Evolutionary conservation across 2,113 vertebrate genomes (phyloP).

Genomic region (Rafetus swinhoei): DNA sequence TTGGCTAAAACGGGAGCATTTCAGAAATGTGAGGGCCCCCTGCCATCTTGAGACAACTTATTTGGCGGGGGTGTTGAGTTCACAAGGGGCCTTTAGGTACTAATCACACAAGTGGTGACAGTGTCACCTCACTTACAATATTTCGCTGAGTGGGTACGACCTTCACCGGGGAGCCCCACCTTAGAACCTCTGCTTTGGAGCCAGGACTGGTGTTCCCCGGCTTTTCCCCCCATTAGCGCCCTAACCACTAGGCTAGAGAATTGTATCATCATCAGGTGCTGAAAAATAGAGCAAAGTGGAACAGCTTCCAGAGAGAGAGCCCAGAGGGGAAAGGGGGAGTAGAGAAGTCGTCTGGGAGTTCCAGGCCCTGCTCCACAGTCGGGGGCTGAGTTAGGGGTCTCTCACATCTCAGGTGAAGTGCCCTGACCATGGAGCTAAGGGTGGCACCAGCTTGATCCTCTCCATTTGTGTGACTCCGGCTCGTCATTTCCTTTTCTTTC

Average conservation of each 20-base stretch:
- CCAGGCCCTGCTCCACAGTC: neutral
- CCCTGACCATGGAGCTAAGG: neutral
- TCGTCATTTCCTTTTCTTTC: neutral
- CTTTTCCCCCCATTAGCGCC: neutral
- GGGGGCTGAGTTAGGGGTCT: neutral
- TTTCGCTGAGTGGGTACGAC: neutral
- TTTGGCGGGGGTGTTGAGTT: neutral
- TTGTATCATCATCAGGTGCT: no score
- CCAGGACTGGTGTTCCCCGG: neutral
- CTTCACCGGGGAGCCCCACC: neutral
- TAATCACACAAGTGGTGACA: neutral
- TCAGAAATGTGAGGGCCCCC: neutral
- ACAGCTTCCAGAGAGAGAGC: neutral
- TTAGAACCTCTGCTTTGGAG: neutral
- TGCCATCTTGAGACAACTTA: neutral
- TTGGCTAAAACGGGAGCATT: neutral
- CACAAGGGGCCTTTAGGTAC: neutral
- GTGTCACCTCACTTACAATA: neutral
- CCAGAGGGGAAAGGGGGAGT: fast-evolving
- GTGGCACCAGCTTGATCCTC: neutral
- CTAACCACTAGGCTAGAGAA: neutral
- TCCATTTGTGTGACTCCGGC: neutral
- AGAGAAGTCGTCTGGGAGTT: neutral
- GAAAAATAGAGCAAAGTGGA: no score
- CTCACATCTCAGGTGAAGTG: neutral